A percentile compares a stretch with the other conserved stretches of the same genome.
Conservation (phyloP, 53 echinoderm and acorn worm species). For the Zoroaster sp. region DNA sequence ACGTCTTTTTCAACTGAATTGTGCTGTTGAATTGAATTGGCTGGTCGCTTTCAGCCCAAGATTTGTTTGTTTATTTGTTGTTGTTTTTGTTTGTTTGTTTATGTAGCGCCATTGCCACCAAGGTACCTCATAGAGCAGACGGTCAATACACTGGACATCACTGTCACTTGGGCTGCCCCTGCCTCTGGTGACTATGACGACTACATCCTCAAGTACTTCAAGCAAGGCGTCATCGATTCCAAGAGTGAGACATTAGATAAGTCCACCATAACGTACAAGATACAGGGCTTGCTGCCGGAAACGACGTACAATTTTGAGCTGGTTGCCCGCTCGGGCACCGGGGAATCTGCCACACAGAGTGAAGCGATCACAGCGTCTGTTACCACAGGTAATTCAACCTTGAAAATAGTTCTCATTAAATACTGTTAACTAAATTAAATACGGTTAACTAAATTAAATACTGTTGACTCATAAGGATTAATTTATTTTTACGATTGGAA, state of each 20-base stretch:
- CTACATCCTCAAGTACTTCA: constrained; percentile 5
- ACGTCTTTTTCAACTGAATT: too few species aligned
- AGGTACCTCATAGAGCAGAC: background rate
- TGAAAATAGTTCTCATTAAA: too few species aligned
- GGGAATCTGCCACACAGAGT: constrained; percentile 32
- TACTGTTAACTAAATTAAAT: too few species aligned
- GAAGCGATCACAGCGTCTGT: constrained; percentile 1
- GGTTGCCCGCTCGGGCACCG: constrained; percentile 36
- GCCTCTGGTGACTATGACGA: background rate
- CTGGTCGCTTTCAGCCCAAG: too few species aligned
- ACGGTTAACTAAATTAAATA: too few species aligned
- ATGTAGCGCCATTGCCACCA: background rate
- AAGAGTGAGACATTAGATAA: background rate
- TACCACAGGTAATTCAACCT: constrained; percentile 58
- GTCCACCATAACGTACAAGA: background rate
- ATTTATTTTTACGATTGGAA: too few species aligned
- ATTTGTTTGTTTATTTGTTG: background rate
- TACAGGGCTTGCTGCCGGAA: constrained; percentile 44
- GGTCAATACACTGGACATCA: background rate
- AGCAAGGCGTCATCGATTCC: background rate
- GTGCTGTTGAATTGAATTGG: background rate
- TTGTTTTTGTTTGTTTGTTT: background rate
- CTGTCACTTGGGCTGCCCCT: constrained; percentile 2
- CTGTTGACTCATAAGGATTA: too few species aligned
- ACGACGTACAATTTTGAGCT: constrained; percentile 47